These are phyloP conservation scores for Drosophila parvula DNA, from an alignment of 1,140 invertebrate genomes.

Conservation along the genomic window DNA sequence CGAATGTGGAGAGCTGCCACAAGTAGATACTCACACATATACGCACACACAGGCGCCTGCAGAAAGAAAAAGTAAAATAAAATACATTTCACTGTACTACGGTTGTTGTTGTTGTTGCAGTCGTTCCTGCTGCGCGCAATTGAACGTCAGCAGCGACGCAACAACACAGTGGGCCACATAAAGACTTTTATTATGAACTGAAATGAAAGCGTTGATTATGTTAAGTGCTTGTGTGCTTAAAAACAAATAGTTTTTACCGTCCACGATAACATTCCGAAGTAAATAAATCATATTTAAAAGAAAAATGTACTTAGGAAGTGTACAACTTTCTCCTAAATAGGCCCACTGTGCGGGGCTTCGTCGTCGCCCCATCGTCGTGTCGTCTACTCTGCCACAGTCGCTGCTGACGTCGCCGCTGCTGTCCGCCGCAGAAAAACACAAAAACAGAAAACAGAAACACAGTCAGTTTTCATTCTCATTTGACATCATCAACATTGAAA, in stretches of 20 bases:
- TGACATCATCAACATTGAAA: slow-evolving; percentile 83
- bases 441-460: slow-evolving; percentile 73
- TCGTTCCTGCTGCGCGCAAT: slow-evolving; percentile 70
- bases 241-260: too few relatives aligned
- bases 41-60: slow-evolving; percentile 37
- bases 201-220: too few relatives aligned
- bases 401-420: slow-evolving; percentile 56
- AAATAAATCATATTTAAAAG: background rate
- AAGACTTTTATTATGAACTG: background rate
- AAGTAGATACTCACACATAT: slow-evolving; percentile 22
- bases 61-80: slow-evolving; percentile 63
- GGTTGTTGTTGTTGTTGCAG: slow-evolving; percentile 36
- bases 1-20: slow-evolving; percentile 20
- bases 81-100: slow-evolving; percentile 51
- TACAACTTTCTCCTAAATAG: background rate
- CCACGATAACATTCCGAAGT: background rate
- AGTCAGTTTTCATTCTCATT: slow-evolving; percentile 83
- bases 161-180: slow-evolving; percentile 21
- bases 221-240: background rate
- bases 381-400: slow-evolving; percentile 18
- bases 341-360: slow-evolving; percentile 38
- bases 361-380: slow-evolving; percentile 48
- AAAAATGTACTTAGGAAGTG: background rate
- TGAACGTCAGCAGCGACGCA: slow-evolving; percentile 60
- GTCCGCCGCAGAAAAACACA: slow-evolving; percentile 60